Evolutionary conservation across 1,140 invertebrate species (phyloP), one percentile per base, ranked within the genome.

Genomic region (Meteorus sp.): DNA sequence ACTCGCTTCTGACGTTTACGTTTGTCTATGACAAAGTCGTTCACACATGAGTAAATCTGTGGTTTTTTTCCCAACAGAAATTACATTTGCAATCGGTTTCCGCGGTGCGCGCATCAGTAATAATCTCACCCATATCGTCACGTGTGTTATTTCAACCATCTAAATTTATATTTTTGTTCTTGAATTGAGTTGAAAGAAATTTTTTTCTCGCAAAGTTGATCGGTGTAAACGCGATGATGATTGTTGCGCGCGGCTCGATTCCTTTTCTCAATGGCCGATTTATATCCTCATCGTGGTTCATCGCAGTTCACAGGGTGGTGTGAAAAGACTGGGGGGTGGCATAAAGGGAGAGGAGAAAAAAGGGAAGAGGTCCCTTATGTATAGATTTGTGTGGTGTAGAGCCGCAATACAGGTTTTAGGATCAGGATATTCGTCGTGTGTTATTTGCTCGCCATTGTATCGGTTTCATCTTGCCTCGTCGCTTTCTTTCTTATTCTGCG

Each of bases 371-470:
- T 33, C 39, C 41, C 41, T 47, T 31, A 35, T 23, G 35, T 51
- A 56, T 53, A 54, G 45, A 60, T 59, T 59, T 33, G 56, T 51
- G 56, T 61, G 57, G 56, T 65, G 54, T 43, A n/a, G 57, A 55
- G 56, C 60, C 60, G 45, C 58, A 52, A 62, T 61, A 62, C 63
- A 61, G 63, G 63, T 65, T 65, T 50, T 52, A 35, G 60, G 59
- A 65, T 65, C 60, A 61, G 53, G 44, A 44, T 43, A 35, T n/a
- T n/a, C n/a, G n/a, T 15, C 29, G 47, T 35, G 50, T 52, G 27
- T 47, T 56, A 35, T 59, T 59, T 60, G 56, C 45, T 59, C 56
- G 60, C 60, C 61, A 63, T 63, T 63, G 61, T 59, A 59, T 59
- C 53, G 57, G 53, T 29, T 63, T 60, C 53, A 56, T 52, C 59